phyloP scores from a whole-genome alignment of 2,888 invertebrate species.

The Plagiodera versicolora region DNA sequence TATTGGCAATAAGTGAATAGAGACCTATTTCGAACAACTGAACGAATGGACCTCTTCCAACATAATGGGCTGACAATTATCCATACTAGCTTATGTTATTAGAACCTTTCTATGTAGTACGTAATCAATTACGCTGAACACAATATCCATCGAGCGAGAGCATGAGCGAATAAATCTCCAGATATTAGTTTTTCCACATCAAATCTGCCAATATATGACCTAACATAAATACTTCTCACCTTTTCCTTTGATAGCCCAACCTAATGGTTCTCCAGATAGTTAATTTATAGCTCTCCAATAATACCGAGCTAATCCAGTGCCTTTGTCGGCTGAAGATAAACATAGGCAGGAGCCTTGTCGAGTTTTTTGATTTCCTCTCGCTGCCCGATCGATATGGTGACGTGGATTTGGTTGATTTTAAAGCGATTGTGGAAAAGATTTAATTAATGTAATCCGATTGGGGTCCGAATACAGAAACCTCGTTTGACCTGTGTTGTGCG shows the following conservation, averaged over 20 bases:
- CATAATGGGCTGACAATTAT: no score
- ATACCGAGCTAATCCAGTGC: conserved; percentile 21
- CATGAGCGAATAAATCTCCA: no score
- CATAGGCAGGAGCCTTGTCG: conserved; percentile 5
- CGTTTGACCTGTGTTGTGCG: conserved; percentile 23
- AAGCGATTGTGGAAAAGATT: conserved; percentile 15
- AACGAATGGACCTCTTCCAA: no score
- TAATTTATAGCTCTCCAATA: conserved; percentile 28
- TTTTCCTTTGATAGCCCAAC: conserved; percentile 13
- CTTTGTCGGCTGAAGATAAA: conserved; percentile 15
- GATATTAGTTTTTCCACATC: no score
- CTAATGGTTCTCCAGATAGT: conserved; percentile 16
- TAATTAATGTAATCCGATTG: conserved; percentile 32
- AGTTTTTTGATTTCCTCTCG: conserved; percentile 13
- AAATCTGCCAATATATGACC: conserved; percentile 22
- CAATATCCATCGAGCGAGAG: no score
- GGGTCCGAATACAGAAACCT: conserved; percentile 26
- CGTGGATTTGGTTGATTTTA: background rate
- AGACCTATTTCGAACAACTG: background rate
- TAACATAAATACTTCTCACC: conserved; percentile 20
- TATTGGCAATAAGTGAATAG: background rate
- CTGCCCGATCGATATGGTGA: conserved; percentile 6
- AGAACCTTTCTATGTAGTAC: no score
- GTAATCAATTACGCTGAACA: no score
- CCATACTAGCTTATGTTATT: no score